These are phyloP conservation scores for Eumaeus atala DNA, from an alignment of 1,140 invertebrate species.

Conservation along the genomic window DNA sequence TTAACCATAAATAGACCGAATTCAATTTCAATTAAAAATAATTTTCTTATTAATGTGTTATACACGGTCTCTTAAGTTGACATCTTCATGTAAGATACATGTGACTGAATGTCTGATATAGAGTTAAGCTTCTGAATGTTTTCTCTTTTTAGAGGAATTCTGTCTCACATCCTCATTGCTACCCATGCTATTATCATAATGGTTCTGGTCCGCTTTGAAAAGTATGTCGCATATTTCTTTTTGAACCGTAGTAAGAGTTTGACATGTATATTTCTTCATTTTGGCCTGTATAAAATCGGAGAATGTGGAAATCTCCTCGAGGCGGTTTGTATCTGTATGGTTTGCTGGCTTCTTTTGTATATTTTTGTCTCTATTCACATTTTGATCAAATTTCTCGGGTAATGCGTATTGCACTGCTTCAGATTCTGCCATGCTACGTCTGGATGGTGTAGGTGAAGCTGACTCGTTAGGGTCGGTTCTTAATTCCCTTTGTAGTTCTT, in stretches of 20 bases:
- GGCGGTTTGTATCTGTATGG: neutral
- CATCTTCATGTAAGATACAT: no score
- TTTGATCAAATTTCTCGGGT: neutral
- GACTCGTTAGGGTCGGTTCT: no score
- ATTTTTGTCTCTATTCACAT: neutral
- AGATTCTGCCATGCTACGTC: neutral
- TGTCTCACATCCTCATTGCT: neutral
- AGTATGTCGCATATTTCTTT: constrained; percentile 17
- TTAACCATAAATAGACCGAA: no score
- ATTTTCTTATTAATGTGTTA: no score
- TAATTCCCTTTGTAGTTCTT: constrained; percentile 9
- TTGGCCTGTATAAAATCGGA: constrained; percentile 12
- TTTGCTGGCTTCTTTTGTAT: neutral
- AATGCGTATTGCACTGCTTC: neutral
- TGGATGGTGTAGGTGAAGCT: no score
- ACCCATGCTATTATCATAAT: neutral
- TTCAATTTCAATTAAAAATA: no score
- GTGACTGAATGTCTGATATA: no score
- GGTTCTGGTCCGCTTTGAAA: constrained; percentile 5
- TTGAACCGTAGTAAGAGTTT: constrained; percentile 13
- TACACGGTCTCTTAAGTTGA: no score
- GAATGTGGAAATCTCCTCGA: constrained; percentile 14
- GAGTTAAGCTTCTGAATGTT: neutral
- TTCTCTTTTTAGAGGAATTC: neutral
- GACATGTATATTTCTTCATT: constrained; percentile 10